Evolutionary conservation across 53 echinoderm and acorn worm species (phyloP), one percentile per base, ranked within the genome.

Genomic region (Zoroaster sp.): DNA sequence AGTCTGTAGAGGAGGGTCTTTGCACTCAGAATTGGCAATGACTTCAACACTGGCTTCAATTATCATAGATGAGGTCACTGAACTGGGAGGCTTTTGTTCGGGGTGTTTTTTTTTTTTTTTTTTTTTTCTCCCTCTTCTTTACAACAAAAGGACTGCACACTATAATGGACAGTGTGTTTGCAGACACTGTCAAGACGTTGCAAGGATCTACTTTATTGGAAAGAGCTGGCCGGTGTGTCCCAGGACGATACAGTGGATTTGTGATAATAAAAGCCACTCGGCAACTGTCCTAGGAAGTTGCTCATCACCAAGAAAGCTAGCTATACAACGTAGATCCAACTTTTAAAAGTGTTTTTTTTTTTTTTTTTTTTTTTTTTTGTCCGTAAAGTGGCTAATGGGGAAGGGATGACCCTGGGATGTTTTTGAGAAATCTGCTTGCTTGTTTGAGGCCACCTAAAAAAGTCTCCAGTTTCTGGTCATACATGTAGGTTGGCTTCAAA

Each of bases 21-120:
- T 59, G 63, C 3, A 59, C 63, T 59, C 9, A 28, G 63, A 59
- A 59, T 28, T 28, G 28, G 63, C 21, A 59, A 28, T 59, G 28
- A 11, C 10, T 23, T 59, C 63, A 59, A 25, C 28, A 28, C 63
- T 25, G 63, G 25, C 20, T 55, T 55, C 59, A 55, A 25, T 55
- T 25, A 55, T 55, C 7, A 25, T 20, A n/a, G 37, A 38, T 37
- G 35, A 74, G 74, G 74, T 74, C 44, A 74, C 25, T 74, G 74
- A 74, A 74, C 74, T 11, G 74, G 74, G 42, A 74, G 74, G 13
- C 74, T 74, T 46, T 72, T 74, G 41, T 42, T 74, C 74, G 25
- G 44, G 41, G 13, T 74, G n/a, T 74, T 1, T 9, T 28, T 54
- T 20, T 59, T 59, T 28, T 7, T 28, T 28, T 25, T 59, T 25